Conservation (phyloP, 53 echinoderm and acorn worm genomes). For the Henricia sp. region DNA sequence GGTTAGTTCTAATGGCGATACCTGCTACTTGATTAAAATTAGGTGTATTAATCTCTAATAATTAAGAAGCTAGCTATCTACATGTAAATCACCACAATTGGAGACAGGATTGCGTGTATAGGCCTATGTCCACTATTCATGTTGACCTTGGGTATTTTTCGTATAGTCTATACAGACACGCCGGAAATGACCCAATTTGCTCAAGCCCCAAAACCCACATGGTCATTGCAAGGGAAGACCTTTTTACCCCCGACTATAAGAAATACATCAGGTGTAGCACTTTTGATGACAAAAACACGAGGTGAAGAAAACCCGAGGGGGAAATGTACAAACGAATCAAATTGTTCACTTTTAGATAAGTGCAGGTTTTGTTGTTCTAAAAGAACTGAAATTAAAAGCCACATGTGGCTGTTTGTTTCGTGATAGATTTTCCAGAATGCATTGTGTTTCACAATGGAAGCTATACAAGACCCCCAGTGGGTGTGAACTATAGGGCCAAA, state of each 20-base stretch:
- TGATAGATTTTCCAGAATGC: slow-evolving; percentile 11
- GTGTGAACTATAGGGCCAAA: not conserved
- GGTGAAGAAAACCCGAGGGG: not conserved
- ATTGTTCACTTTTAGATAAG: not conserved
- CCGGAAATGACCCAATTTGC: slow-evolving; percentile 30
- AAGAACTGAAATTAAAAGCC: not conserved
- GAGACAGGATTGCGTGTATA: not conserved
- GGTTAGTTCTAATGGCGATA: too few species aligned
- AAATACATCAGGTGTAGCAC: not conserved
- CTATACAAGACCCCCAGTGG: not conserved
- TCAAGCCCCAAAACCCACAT: slow-evolving; percentile 20
- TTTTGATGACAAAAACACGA: slow-evolving; percentile 25
- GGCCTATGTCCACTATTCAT: too few species aligned
- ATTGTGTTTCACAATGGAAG: not conserved
- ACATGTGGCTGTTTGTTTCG: slow-evolving; percentile 24
- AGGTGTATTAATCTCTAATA: too few species aligned
- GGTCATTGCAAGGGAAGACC: slow-evolving; percentile 5
- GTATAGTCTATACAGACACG: not conserved
- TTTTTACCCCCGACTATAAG: slow-evolving; percentile 3
- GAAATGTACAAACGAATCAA: not conserved
- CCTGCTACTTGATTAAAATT: too few species aligned
- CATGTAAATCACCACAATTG: not conserved
- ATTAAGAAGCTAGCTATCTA: not conserved
- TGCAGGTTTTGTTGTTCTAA: slow-evolving; percentile 8
- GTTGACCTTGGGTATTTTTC: too few species aligned